These are phyloP conservation scores for Boulengeromyrus knoepffleri DNA, from an alignment of 2,113 vertebrate genomes.

Conservation along the genomic window DNA sequence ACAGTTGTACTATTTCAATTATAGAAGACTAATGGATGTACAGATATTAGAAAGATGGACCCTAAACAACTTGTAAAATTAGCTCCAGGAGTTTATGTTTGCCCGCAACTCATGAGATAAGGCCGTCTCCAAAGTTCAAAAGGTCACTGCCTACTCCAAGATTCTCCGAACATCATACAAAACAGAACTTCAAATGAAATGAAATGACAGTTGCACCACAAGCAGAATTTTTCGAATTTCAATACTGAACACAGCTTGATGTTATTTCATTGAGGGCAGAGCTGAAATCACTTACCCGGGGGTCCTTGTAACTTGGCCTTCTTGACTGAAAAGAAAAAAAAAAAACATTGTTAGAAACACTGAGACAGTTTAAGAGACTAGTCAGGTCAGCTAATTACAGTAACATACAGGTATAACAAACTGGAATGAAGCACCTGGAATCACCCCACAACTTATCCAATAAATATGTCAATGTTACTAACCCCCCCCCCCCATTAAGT, in stretches of 20 bases:
- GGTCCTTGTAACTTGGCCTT: constrained; percentile 64
- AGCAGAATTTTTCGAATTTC: background rate
- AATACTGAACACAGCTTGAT: background rate
- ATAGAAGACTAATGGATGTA: background rate
- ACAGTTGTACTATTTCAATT: background rate
- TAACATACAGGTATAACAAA: background rate
- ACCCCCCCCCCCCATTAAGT: background rate
- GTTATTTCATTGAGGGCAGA: background rate
- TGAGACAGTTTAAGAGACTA: background rate
- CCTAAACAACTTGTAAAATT: background rate
- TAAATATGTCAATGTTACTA: background rate
- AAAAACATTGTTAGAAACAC: background rate
- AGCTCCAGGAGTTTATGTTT: background rate
- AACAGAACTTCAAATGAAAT: background rate
- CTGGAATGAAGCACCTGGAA: background rate
- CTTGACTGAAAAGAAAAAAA: constrained; percentile 55
- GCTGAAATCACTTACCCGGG: constrained; percentile 43
- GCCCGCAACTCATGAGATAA: background rate
- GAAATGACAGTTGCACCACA: background rate
- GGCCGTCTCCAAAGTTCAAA: background rate
- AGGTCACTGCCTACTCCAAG: background rate
- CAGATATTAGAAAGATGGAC: background rate
- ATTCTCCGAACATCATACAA: background rate
- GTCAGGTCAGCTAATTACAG: background rate
- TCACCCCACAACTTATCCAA: background rate